These are phyloP conservation scores for Hirtodrosophila duncani DNA, from an alignment of 2,888 invertebrate genomes.

Conservation along the genomic window DNA sequence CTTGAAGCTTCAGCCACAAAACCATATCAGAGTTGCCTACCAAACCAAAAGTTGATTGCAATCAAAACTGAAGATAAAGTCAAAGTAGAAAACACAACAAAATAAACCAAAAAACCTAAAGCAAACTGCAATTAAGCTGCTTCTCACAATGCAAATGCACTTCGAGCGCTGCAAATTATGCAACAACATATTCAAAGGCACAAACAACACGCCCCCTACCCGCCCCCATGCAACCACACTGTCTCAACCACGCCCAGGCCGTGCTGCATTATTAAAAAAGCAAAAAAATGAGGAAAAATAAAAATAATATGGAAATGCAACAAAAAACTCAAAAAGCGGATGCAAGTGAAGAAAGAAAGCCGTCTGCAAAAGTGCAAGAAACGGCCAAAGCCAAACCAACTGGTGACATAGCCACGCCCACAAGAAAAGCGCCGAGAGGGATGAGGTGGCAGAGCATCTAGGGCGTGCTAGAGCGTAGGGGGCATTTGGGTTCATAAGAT, in stretches of 20 bases:
- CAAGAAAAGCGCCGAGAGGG: conserved; percentile 5
- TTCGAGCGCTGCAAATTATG: conserved; percentile 24
- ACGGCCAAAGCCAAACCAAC: conserved; percentile 5
- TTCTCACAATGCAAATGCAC: conserved; percentile 25
- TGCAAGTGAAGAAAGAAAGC: conserved; percentile 6
- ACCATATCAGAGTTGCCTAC: no score
- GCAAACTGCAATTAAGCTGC: conserved; percentile 29
- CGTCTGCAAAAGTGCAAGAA: conserved; percentile 17
- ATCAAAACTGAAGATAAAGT: no score
- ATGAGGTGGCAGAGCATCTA: no score
- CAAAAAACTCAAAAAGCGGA: conserved; percentile 9
- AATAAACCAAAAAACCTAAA: no score
- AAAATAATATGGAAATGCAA: conserved; percentile 11
- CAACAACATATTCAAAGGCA: conserved; percentile 37
- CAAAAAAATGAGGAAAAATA: conserved; percentile 3
- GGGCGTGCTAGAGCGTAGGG: neutral
- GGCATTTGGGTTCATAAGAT: conserved; percentile 25
- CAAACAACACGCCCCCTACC: conserved; percentile 4
- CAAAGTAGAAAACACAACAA: no score
- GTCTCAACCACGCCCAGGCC: neutral
- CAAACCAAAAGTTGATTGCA: no score
- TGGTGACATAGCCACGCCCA: conserved; percentile 19
- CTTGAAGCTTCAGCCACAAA: no score
- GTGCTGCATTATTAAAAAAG: conserved; percentile 13
- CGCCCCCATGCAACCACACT: neutral